Conservation (phyloP, 2,888 invertebrate species). For the Lordiphosa fenestrarum region DNA sequence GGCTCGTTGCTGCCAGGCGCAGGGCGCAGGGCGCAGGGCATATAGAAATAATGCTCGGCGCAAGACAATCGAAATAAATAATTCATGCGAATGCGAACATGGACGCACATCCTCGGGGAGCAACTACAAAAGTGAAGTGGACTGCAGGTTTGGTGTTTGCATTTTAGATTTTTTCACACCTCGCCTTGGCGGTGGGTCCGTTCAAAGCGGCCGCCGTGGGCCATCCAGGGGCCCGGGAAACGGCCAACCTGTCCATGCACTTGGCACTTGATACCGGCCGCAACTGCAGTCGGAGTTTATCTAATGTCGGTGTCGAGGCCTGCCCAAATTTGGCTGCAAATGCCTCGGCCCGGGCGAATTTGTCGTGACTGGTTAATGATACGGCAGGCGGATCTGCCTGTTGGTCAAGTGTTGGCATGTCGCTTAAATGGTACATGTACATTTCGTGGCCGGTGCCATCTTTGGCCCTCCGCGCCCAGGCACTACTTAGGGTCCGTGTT, state of each 20-base stretch:
- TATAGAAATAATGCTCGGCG: conserved; percentile 60
- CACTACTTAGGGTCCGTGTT: conserved; percentile 51
- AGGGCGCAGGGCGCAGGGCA: conserved; percentile 5
- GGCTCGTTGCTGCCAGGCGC: conserved; percentile 29
- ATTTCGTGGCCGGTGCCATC: conserved; percentile 55
- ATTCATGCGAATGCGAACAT: conserved; percentile 60
- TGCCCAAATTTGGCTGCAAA: conserved; percentile 72
- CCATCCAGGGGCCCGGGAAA: conserved; percentile 34
- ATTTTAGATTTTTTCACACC: conserved; percentile 74
- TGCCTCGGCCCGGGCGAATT: conserved; percentile 66
- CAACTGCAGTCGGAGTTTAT: conserved; percentile 48
- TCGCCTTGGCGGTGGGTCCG: conserved; percentile 56
- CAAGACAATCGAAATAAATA: conserved; percentile 70
- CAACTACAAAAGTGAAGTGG: conserved; percentile 59
- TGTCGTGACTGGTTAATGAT: conserved; percentile 79
- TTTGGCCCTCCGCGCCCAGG: conserved; percentile 40
- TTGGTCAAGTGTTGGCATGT: conserved; percentile 68
- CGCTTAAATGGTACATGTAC: conserved; percentile 62
- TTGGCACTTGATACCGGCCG: conserved; percentile 49
- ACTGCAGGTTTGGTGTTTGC: conserved; percentile 54
- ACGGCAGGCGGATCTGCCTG: conserved; percentile 32
- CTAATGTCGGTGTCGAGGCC: conserved; percentile 64
- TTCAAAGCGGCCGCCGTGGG: conserved; percentile 66
- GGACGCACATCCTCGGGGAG: conserved; percentile 52
- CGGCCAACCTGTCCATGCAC: conserved; percentile 54